Conservation (phyloP, 2,113 vertebrate genomes). For the Oceanites oceanicus region DNA sequence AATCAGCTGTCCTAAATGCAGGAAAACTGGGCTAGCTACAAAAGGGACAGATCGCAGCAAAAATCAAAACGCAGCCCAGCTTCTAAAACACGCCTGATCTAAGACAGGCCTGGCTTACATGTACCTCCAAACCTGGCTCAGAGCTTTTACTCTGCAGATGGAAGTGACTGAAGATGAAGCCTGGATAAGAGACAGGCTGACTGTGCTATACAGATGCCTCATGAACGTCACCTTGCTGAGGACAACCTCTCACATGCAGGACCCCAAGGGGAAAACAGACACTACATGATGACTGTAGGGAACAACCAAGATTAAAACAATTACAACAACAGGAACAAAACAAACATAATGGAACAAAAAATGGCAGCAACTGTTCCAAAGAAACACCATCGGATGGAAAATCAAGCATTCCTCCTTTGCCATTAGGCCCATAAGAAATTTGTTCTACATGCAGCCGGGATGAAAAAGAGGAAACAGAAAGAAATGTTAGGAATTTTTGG, state of each 20-base stretch:
- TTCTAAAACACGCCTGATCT: neutral
- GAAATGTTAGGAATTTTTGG: slow-evolving; percentile 42
- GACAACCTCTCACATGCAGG: neutral
- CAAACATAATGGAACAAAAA: slow-evolving; percentile 66
- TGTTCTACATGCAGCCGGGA: slow-evolving; percentile 33
- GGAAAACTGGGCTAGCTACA: neutral
- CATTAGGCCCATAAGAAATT: slow-evolving; percentile 32
- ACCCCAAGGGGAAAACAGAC: slow-evolving; percentile 36
- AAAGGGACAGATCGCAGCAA: neutral
- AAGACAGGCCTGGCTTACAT: neutral
- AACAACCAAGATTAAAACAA: slow-evolving; percentile 41
- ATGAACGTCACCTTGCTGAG: neutral
- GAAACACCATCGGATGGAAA: slow-evolving; percentile 72
- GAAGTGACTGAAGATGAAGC: neutral
- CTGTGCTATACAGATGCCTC: neutral
- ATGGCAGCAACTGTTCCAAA: slow-evolving; percentile 65
- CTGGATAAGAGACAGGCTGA: neutral
- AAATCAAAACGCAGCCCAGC: neutral
- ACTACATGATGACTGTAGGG: slow-evolving; percentile 3
- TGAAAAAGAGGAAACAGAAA: slow-evolving; percentile 43
- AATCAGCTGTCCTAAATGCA: neutral
- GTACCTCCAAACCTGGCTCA: neutral
- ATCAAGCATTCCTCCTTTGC: slow-evolving; percentile 60
- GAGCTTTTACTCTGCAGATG: neutral
- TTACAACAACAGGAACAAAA: slow-evolving; percentile 47